These are phyloP conservation scores for Acholoe squamosa DNA, from an alignment of 2,888 invertebrate genomes.

Conservation along the genomic window DNA sequence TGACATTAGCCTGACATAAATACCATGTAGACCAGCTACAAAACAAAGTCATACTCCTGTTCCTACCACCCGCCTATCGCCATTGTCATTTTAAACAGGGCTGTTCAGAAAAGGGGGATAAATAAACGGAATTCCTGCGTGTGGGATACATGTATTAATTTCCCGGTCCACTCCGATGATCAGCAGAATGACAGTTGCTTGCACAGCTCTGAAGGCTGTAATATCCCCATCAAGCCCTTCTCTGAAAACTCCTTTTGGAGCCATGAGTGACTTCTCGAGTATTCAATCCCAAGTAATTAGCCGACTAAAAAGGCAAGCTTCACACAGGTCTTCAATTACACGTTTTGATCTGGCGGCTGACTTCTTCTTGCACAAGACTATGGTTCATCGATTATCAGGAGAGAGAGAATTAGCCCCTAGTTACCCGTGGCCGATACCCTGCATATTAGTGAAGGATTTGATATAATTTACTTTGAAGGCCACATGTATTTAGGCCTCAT, in stretches of 20 bases:
- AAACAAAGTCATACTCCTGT: background rate
- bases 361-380: background rate
- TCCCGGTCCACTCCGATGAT: background rate
- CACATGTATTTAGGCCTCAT: too few species aligned
- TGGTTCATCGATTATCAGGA: background rate
- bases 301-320: background rate
- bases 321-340: conserved; percentile 32
- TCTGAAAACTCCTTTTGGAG: conserved; percentile 6
- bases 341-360: background rate
- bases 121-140: too few species aligned
- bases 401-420: background rate
- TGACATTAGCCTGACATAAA: conserved; percentile 19
- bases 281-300: conserved; percentile 29
- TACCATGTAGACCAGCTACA: background rate
- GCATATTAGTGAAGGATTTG: background rate
- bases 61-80: background rate
- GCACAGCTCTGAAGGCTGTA: background rate
- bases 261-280: background rate
- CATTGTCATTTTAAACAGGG: background rate
- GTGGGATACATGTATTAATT: too few species aligned
- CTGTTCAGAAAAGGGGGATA: too few species aligned
- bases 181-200: background rate
- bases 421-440: background rate
- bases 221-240: background rate
- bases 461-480: background rate